phyloP scores from a whole-genome alignment of 2,113 vertebrate genomes.

The Callospermophilus lateralis region DNA sequence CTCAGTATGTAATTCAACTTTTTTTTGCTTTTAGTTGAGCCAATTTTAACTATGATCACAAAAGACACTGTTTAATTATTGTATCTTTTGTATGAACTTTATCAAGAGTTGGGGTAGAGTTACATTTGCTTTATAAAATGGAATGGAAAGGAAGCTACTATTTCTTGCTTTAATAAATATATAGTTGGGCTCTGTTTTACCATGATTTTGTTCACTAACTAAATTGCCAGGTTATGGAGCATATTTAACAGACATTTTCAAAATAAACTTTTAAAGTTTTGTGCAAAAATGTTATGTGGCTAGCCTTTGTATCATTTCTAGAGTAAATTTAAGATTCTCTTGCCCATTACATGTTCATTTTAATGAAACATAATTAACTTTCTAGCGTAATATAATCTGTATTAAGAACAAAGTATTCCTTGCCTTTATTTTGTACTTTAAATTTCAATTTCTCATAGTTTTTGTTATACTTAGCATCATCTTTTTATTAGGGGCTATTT shows the following conservation, averaged over 20 bases:
- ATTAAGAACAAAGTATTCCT: background rate
- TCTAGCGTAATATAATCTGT: background rate
- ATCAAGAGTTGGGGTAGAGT: background rate
- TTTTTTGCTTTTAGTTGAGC: background rate
- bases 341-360: background rate
- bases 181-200: background rate
- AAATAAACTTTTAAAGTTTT: background rate
- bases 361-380: background rate
- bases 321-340: background rate
- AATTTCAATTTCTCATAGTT: background rate
- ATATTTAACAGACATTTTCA: background rate
- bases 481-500: background rate
- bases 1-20: background rate
- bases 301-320: background rate
- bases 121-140: constrained; percentile 2
- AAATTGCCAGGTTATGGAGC: background rate
- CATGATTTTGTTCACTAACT: background rate
- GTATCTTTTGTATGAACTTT: background rate
- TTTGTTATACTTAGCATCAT: background rate
- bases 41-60: background rate
- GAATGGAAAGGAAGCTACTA: background rate
- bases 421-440: background rate
- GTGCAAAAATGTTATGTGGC: background rate
- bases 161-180: background rate
- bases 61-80: background rate